Conservation (phyloP, 1,140 invertebrate species). For the Aphidius gifuensis region DNA sequence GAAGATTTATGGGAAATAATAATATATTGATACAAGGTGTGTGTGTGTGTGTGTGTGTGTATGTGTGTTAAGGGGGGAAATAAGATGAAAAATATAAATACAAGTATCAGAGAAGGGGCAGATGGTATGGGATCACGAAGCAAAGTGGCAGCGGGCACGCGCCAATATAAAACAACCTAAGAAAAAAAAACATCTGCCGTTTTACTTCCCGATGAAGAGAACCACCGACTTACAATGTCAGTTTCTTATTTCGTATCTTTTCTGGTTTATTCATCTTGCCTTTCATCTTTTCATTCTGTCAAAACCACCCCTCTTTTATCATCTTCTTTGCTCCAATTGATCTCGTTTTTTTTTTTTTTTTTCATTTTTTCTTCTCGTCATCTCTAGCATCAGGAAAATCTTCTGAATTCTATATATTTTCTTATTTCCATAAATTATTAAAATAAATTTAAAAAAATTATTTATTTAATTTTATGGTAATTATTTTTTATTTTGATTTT, state of each 20-base stretch:
- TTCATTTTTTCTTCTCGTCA: conserved; percentile 20
- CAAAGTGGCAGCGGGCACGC: conserved; percentile 53
- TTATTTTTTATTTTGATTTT: no score
- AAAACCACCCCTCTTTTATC: background rate
- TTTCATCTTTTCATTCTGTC: conserved; percentile 9
- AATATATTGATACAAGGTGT: no score
- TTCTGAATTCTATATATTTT: no score
- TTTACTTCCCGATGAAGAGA: conserved; percentile 34
- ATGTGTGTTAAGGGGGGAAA: background rate
- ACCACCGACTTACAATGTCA: conserved; percentile 34
- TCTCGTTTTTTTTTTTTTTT: conserved; percentile 8
- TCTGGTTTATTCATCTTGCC: conserved; percentile 23
- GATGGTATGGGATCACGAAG: conserved; percentile 36
- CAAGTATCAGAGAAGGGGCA: conserved; percentile 21
- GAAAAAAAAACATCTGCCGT: conserved; percentile 40
- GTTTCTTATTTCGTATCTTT: conserved; percentile 33
- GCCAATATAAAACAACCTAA: conserved; percentile 37
- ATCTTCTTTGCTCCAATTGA: conserved; percentile 3
- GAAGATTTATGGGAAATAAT: no score
- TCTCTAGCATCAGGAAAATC: background rate
- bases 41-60: no score
- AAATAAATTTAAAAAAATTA: no score
- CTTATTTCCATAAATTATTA: no score
- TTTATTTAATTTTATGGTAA: no score
- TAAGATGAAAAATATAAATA: conserved; percentile 14